A percentile compares a stretch with the other conserved stretches of the same genome.
Evolutionary conservation across 1,140 invertebrate genomes (phyloP).

Genomic region (Trachymyrmex septentrionalis): DNA sequence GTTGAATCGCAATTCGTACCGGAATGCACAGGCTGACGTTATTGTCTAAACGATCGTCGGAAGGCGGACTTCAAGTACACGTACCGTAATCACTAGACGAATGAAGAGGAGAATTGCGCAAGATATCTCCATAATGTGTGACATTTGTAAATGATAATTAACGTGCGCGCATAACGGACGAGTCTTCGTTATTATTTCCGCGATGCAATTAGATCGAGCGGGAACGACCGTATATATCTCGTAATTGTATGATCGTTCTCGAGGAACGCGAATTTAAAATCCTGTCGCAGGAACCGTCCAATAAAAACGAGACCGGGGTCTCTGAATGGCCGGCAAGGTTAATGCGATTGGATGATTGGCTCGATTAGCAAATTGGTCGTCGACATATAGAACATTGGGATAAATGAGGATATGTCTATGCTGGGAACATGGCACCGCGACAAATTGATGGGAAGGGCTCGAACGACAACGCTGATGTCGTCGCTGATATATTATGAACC

Average conservation of each 20-base stretch:
- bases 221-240: background rate
- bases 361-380: conserved; percentile 85
- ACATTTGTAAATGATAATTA: conserved; percentile 31
- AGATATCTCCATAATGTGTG: background rate
- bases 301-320: conserved; percentile 77
- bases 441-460: conserved; percentile 82
- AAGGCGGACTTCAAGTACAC: conserved; percentile 29
- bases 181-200: background rate
- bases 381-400: conserved; percentile 81
- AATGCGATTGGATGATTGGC: conserved; percentile 86
- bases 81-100: conserved; percentile 16
- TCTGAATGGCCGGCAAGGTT: conserved; percentile 84
- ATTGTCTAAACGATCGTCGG: conserved; percentile 37
- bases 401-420: conserved; percentile 86
- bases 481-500: conserved; percentile 71
- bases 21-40: conserved; percentile 38
- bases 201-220: conserved; percentile 20
- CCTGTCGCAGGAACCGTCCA: conserved; percentile 82
- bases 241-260: conserved; percentile 1
- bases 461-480: conserved; percentile 69
- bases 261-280: conserved; percentile 56
- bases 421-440: conserved; percentile 80
- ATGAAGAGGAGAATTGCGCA: conserved; percentile 18
- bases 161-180: background rate
- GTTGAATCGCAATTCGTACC: conserved; percentile 43